These are phyloP conservation scores for Orchestes rusci DNA, from an alignment of 2,888 invertebrate genomes.

Conservation along the genomic window DNA sequence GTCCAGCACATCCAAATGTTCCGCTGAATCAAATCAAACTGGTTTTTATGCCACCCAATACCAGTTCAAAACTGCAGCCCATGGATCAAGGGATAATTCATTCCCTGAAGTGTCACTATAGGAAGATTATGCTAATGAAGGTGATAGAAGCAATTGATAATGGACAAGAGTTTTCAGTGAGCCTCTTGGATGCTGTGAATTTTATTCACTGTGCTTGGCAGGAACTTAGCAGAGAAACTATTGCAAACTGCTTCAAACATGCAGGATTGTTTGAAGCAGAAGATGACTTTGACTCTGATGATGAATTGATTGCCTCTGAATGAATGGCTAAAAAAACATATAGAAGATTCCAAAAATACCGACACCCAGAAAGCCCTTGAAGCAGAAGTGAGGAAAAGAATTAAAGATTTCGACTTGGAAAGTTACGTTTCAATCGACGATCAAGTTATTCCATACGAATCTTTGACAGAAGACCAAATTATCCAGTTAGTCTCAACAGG, in stretches of 20 bases:
- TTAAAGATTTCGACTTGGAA: too few species aligned
- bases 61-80: conserved; percentile 19
- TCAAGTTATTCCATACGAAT: too few species aligned
- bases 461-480: too few species aligned
- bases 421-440: too few species aligned
- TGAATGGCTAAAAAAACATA: background rate
- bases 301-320: background rate
- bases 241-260: conserved; percentile 3
- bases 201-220: background rate
- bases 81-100: conserved; percentile 14
- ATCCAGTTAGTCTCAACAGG: too few species aligned
- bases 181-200: background rate
- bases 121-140: background rate
- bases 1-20: conserved; percentile 18
- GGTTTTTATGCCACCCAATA: conserved; percentile 21
- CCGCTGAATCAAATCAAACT: conserved; percentile 13
- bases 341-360: too few species aligned
- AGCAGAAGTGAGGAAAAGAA: too few species aligned
- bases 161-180: background rate
- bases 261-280: background rate
- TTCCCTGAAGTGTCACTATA: conserved; percentile 7
- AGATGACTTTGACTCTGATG: background rate
- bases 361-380: too few species aligned
- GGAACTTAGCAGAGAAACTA: background rate
- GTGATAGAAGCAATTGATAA: background rate